Evolutionary conservation across 2,888 invertebrate genomes (phyloP), one percentile per base, ranked within the genome.

Genomic region (Drosophila mimetica): DNA sequence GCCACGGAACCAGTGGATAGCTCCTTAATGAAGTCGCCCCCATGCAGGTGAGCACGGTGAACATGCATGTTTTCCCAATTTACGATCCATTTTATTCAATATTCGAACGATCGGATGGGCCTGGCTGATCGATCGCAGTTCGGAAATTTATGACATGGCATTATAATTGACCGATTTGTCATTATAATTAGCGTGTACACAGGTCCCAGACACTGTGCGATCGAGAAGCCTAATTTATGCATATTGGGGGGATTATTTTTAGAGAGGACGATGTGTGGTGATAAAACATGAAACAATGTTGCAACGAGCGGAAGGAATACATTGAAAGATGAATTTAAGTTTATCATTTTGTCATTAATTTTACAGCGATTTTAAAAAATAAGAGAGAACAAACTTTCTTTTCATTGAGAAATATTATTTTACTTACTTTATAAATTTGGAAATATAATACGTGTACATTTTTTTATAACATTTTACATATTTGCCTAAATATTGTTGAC

Each of bases 81-180:
- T 84, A 87, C 70, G 79, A 66, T 64, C 72, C 46, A 69, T 87
- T 78, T 81, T 87, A 87, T 85, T 84, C 83, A 88, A 86, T 88
- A 76, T 82, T 75, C 80, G 64, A 30, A 3, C 9, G 60, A 77
- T 76, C 72, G 54, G 32, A 41, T 44, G 28, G 28, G 4, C 16
- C 1, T n/a, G 50, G 41, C 70, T 86, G 84, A 85, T 88, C 83
- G 86, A 85, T 88, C 75, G 86, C 50, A 50, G 60, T 63, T 75
- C 70, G 74, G 20, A 75, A 78, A 86, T 86, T 85, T 88, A 88
- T 74, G 86, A 83, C 88, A 88, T 79, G 86, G 83, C 86, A 73
- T 73, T 86, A 83, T 85, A 85, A 85, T 85, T 85, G 83, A 83
- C 76, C 88, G 88, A 85, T 85, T 85, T 85, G 84, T 85, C 84